phyloP scores from a whole-genome alignment of 1,140 invertebrate genomes.

The Artemia franciscana region DNA sequence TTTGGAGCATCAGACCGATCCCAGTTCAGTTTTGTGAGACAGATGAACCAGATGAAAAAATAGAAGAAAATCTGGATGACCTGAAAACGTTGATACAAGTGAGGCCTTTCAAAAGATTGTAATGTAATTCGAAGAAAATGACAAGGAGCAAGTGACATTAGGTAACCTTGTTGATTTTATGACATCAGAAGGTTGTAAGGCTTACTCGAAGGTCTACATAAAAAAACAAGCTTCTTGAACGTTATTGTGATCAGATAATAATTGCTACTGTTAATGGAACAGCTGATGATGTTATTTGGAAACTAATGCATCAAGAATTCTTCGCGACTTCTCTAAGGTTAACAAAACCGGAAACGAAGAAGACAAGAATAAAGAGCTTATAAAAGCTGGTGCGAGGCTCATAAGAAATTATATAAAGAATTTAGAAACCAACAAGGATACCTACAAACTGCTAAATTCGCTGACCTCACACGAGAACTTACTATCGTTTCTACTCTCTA shows the following conservation, averaged over 20 bases:
- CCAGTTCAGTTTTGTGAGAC: neutral
- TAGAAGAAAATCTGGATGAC: neutral
- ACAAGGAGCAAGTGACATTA: neutral
- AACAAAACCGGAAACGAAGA: conserved; percentile 1
- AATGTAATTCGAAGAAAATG: neutral
- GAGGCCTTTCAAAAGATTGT: neutral
- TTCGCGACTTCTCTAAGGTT: neutral
- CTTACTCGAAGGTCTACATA: neutral
- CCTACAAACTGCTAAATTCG: neutral
- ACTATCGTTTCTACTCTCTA: no score
- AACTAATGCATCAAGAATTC: neutral
- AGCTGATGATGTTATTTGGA: neutral
- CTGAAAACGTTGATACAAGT: neutral
- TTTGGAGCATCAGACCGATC: neutral
- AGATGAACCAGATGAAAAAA: neutral
- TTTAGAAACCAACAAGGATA: neutral
- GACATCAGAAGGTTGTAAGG: neutral
- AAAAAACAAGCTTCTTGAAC: neutral
- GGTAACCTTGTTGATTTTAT: neutral
- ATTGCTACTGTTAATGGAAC: neutral
- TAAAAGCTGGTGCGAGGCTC: conserved; percentile 4
- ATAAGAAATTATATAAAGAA: conserved; percentile 3
- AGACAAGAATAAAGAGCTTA: neutral
- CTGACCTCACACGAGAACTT: neutral
- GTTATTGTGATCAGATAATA: neutral